phyloP scores from a whole-genome alignment of 2,888 invertebrate species.

The Cryptus viduatorius region DNA sequence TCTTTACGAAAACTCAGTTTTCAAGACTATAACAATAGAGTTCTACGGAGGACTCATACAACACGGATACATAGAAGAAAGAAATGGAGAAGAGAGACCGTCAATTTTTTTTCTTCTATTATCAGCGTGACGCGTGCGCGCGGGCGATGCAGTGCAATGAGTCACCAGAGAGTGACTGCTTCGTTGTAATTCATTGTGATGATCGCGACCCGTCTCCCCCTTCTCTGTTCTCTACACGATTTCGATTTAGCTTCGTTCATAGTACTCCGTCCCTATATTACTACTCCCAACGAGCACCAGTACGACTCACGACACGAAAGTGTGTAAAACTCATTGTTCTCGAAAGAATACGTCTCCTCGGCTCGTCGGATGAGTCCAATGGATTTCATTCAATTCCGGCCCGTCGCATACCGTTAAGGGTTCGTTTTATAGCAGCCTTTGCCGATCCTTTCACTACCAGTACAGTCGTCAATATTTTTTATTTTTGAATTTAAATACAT shows the following conservation, averaged over 20 bases:
- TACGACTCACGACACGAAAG: slow-evolving; percentile 31
- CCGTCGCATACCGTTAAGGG: not conserved
- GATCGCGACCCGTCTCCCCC: slow-evolving; percentile 72
- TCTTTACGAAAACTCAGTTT: not conserved
- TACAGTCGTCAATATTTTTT: not conserved
- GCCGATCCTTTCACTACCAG: not conserved
- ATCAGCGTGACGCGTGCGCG: slow-evolving; percentile 68
- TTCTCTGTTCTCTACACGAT: slow-evolving; percentile 38
- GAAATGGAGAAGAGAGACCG: not conserved
- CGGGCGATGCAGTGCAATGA: slow-evolving; percentile 63
- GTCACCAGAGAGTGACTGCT: slow-evolving; percentile 76
- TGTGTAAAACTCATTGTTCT: slow-evolving; percentile 38
- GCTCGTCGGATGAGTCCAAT: not conserved
- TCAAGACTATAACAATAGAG: too few species aligned
- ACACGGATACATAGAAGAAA: slow-evolving; percentile 39
- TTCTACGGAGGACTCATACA: not conserved
- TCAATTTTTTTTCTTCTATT: slow-evolving; percentile 44
- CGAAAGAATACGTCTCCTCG: not conserved
- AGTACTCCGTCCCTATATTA: slow-evolving; percentile 34
- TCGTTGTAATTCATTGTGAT: slow-evolving; percentile 81
- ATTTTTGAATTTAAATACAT: too few species aligned
- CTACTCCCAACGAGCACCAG: slow-evolving; percentile 11
- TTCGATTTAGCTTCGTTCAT: slow-evolving; percentile 62
- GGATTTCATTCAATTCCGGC: slow-evolving; percentile 9
- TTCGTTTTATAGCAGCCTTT: not conserved